Base-by-base conservation (phyloP, 2,797 vertebrate species). In the Argentina silus region DNA sequence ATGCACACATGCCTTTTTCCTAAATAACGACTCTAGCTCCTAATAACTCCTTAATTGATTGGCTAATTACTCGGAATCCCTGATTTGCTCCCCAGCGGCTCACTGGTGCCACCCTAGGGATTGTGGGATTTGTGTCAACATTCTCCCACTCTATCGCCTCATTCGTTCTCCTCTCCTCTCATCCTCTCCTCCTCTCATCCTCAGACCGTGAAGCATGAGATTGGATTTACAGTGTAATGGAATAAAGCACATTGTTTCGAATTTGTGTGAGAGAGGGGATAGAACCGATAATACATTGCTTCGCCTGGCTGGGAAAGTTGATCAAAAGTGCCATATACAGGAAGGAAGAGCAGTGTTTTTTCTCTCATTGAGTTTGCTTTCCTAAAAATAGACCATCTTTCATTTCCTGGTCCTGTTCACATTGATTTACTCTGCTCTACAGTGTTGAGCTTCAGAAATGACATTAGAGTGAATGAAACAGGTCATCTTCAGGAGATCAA, bases 211-310 rank as follows among this genome's bases (percentile, higher is more conserved):
- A 93, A 93, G 92, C 91, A 90, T 92, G 92, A 92, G 84, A 90
- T 91, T 92, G 90, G 89, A 93, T 93, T 92, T 91, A 89, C 82
- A 82, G 84, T 85, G 88, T 89, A 92, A 92, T 90, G 84, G 88
- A 91, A 93, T 91, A 88, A 90, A 90, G 89, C 86, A 80, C 87
- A 91, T 92, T 93, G 91, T 93, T 92, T 89, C 87, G 81, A 81
- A 74, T 87, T 80, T 83, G 82, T 78, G 80, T 79, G 86, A 78
- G 81, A 78, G 50, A 1, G 80, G 80, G 82, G 84, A 84, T 73
- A 69, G 70, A 77, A 80, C 81, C 51, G 87, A 88, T 86, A 87
- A 89, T 83, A 45, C 56, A 79, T 74, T 14, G 10, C 82, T 83
- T 83, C 76, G 77, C 69, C 81, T 78, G 69, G 76, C 79, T 86